Evolutionary conservation across 2,888 invertebrate genomes (phyloP), one percentile per base, ranked within the genome.

Genomic region (Callimorpha dominula): DNA sequence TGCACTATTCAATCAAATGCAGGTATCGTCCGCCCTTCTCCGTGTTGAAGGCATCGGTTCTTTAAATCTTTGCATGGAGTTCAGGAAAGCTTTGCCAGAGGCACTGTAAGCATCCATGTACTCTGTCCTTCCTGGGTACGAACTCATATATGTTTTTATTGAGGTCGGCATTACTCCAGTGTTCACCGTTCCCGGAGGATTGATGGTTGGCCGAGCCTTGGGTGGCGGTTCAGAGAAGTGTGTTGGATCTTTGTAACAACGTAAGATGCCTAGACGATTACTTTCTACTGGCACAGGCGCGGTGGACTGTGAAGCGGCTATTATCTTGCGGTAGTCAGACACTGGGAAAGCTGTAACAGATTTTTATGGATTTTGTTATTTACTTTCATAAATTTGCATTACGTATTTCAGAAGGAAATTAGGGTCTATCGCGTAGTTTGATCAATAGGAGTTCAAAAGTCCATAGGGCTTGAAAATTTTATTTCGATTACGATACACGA

Each of bases 31-130:
- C n/a, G 95, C 95, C 75, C 96, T 90, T 78, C 96, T 89, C 72
- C 97, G 93, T 0, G 96, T 96, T 0, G 97, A 97, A 0, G 97
- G 96, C 91, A 96, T 89, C 0, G 97, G 97, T 78, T 97, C 96
- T 64, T 95, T 94, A 82, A 93, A 97, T 78, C 97, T 96, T 85
- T 97, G 97, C 87, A 96, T 96, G 66, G 96, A 96, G 68, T 96
- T 95, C 88, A 96, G 96, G 75, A 96, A 96, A 1, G 96, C 95
- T 71, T 96, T 90, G 0, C 96, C 97, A n/a, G 96, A 88, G 54
- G 96, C 96, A 79, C 96, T 96, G 72, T 96, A 96, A 0, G 96
- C 96, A 78, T 97, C 97, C 93, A 93, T 93, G 79, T 97, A 97
- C 83, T 97, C 97, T 0, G 96, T 96, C 57, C 96, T 91, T 0